Evolutionary conservation across 2,888 invertebrate genomes (phyloP), one percentile per base, ranked within the genome.

Genomic region (Meganola albula): DNA sequence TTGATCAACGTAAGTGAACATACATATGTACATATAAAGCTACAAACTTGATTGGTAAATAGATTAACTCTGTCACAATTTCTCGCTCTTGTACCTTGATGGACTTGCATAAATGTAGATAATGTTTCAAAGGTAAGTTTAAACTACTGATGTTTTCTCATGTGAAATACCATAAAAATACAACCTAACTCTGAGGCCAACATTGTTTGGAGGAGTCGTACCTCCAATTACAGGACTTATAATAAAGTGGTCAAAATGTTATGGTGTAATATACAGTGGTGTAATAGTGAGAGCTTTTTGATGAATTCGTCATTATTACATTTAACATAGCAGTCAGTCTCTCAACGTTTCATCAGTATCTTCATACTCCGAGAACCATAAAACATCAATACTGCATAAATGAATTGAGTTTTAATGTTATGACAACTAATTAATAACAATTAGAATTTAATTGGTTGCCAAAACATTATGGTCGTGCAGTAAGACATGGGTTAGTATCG

Each of bases 1-100:
- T 96, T 27, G 90, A 93, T 48, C 97, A 98, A 89, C 96, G 98
- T 97, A 91, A 94, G 97, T 94, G 25, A 20, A 4, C 11, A 12
- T 16, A 8, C 9, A 24, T 20, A 20, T 20, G 11, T 25, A 21
- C 1, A 10, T 38, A 16, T 30, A 6, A 22, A 25, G 1, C 12
- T 24, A 35, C 39, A 29, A 30, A 28, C 30, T 25, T n/a, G 20
- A 18, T 18, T 34, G 40, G 40, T 35, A 34, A 31, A 34, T 20
- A 12, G 32, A 24, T 12, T 12, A 40, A 31, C 27, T 35, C 25
- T 31, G 42, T 34, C 44, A 34, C 27, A 33, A 31, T 40, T 24
- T 47, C 24, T 41, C 29, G 34, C 31, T 29, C 27, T 44, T 24
- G 37, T 32, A 14, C 23, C 27, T 39, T 31, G 29, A 27, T 44